phyloP scores from a whole-genome alignment of 2,797 vertebrate genomes.

The Amazona ochrocephala region DNA sequence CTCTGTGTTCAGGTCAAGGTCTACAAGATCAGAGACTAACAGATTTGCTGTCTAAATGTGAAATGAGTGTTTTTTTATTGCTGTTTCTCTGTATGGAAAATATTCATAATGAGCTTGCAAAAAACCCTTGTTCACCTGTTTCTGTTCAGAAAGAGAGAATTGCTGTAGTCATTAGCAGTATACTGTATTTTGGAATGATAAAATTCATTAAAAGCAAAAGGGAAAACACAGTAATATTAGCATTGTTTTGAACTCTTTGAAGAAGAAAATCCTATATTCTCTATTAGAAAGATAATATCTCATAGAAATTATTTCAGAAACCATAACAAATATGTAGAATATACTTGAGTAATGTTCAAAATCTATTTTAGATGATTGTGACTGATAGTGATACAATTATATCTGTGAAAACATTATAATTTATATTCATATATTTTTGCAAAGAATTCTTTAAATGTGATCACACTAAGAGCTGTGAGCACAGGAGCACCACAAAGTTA shows the following conservation, averaged over 20 bases:
- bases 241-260: not conserved
- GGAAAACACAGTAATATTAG: not conserved
- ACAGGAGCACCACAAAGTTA: not conserved
- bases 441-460: not conserved
- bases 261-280: not conserved
- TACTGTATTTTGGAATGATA: not conserved
- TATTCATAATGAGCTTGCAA: not conserved
- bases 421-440: not conserved
- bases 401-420: not conserved
- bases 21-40: not conserved
- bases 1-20: not conserved
- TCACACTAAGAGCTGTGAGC: not conserved
- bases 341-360: not conserved
- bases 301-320: not conserved
- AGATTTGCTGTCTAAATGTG: not conserved
- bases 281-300: not conserved
- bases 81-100: not conserved
- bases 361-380: not conserved
- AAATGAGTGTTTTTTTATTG: not conserved
- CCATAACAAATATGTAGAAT: not conserved
- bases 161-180: not conserved
- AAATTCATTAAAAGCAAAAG: not conserved
- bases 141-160: not conserved
- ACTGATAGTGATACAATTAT: not conserved
- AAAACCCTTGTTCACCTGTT: not conserved